phyloP scores from a whole-genome alignment of 2,113 vertebrate species.

The Xiphorhynchus elegans region DNA sequence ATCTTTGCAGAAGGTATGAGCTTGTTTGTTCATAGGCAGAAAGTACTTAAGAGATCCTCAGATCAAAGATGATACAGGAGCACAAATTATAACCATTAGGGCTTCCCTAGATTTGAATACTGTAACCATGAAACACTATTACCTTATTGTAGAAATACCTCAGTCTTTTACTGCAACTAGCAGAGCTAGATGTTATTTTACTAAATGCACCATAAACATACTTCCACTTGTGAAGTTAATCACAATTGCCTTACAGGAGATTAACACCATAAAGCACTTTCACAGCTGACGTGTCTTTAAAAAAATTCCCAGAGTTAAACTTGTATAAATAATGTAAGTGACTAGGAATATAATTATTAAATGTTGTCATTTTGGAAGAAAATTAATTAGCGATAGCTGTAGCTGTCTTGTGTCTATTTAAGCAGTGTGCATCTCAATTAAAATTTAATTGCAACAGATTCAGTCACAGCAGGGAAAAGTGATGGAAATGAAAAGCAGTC shows the following conservation, averaged over 20 bases:
- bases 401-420: slow-evolving; percentile 79
- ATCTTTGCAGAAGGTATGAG: neutral
- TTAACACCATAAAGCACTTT: slow-evolving; percentile 54
- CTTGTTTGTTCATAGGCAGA: fast-evolving
- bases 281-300: slow-evolving; percentile 10
- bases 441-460: slow-evolving; percentile 79
- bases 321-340: slow-evolving; percentile 61
- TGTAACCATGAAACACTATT: neutral
- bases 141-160: neutral
- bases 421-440: slow-evolving; percentile 79
- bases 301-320: slow-evolving; percentile 54
- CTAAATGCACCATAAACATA: neutral
- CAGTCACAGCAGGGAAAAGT: slow-evolving; percentile 72
- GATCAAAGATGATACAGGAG: neutral
- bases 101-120: neutral
- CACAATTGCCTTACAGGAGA: slow-evolving; percentile 28
- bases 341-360: slow-evolving; percentile 75
- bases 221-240: slow-evolving; percentile 24
- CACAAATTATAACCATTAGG: neutral
- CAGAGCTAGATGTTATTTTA: neutral
- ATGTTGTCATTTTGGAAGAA: slow-evolving; percentile 78
- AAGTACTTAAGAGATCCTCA: neutral
- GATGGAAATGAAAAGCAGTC: slow-evolving; percentile 50
- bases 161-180: neutral
- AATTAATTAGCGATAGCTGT: slow-evolving; percentile 80